A percentile compares a stretch with the other conserved stretches of the same genome.
Conservation (phyloP, 1,140 invertebrate genomes). For the Andricus grossulariae region DNA sequence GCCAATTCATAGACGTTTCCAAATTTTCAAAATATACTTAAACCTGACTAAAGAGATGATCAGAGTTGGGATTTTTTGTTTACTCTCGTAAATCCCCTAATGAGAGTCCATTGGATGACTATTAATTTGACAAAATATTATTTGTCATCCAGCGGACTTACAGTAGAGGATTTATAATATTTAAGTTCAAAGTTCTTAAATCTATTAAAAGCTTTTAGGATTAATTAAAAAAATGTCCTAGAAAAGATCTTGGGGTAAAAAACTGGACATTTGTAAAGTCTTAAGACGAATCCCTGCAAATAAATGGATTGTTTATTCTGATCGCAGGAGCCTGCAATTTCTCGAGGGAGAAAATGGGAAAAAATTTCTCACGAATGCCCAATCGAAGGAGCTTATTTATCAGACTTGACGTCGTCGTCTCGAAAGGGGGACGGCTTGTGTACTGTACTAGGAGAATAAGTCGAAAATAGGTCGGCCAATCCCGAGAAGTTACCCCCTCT, state of each 20-base stretch:
- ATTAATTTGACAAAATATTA: too few species aligned
- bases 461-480: conserved; percentile 15
- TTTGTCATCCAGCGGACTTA: too few species aligned
- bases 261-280: neutral
- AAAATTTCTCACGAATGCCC: neutral
- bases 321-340: neutral
- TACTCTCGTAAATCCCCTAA: too few species aligned
- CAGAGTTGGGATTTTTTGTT: too few species aligned
- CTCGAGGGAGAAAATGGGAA: neutral
- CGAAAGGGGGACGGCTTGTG: neutral
- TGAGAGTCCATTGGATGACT: too few species aligned
- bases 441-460: neutral
- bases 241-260: neutral
- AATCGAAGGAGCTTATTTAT: neutral
- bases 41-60: too few species aligned
- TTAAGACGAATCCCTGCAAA: neutral
- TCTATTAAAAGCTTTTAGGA: too few species aligned
- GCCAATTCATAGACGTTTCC: too few species aligned
- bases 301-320: conserved; percentile 4
- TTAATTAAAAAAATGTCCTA: too few species aligned
- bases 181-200: too few species aligned
- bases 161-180: too few species aligned
- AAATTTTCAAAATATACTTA: too few species aligned
- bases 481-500: neutral
- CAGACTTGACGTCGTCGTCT: neutral